Evolutionary conservation across 1,140 invertebrate genomes (phyloP).

Genomic region (Colletes gigas): DNA sequence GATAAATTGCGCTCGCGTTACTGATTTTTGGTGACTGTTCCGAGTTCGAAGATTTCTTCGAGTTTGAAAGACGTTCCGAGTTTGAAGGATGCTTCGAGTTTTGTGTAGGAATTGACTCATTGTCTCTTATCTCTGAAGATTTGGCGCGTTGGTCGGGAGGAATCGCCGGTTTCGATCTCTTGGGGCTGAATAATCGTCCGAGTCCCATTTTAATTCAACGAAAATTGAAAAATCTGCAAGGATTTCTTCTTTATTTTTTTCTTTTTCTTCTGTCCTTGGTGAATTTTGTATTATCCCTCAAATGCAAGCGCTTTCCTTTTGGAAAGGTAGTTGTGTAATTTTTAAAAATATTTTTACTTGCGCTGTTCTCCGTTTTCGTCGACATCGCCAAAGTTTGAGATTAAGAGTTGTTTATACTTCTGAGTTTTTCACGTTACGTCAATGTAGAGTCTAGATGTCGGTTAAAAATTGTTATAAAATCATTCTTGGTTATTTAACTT

Average conservation of each 20-base stretch:
- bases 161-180: neutral
- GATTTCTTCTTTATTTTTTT: neutral
- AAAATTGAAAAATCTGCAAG: neutral
- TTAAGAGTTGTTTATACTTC: neutral
- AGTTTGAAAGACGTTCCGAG: no score
- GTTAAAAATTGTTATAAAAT: no score
- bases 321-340: neutral
- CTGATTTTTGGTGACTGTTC: neutral
- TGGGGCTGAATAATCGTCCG: neutral
- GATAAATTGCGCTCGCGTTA: constrained; percentile 6
- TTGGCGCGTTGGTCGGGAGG: neutral
- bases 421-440: neutral
- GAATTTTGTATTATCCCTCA: neutral
- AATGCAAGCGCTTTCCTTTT: neutral
- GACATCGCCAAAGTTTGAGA: constrained; percentile 19
- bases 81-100: no score
- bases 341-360: neutral
- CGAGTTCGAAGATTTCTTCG: no score
- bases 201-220: constrained; percentile 29
- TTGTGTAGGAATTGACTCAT: neutral
- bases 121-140: neutral
- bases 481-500: neutral
- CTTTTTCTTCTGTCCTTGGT: neutral
- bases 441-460: neutral
- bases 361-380: neutral